These are phyloP conservation scores for Cantharis rufa DNA, from an alignment of 2,888 invertebrate genomes.

Conservation along the genomic window DNA sequence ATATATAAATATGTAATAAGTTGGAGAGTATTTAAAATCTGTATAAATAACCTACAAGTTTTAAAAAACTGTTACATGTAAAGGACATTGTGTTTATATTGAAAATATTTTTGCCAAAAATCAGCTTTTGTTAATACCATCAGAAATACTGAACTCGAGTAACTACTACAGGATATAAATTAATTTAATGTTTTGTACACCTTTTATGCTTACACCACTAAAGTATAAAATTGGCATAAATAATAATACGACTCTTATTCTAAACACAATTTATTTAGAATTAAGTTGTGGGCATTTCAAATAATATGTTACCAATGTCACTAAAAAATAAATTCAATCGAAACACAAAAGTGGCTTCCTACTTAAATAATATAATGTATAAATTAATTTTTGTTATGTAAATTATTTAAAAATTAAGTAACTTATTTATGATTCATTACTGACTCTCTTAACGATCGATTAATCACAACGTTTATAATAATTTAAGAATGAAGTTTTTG, in stretches of 20 bases:
- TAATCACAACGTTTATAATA: background rate
- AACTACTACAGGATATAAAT: slow-evolving; percentile 1
- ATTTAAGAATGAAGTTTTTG: background rate
- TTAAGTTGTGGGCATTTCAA: background rate
- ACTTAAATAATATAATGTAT: background rate
- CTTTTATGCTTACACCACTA: background rate
- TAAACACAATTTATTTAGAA: background rate
- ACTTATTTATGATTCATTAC: background rate
- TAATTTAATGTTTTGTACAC: background rate
- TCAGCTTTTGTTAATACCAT: slow-evolving; percentile 15
- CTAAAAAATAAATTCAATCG: background rate
- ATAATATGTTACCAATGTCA: background rate
- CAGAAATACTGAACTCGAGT: slow-evolving; percentile 13
- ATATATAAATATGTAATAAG: slow-evolving; percentile 29
- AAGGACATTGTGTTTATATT: background rate
- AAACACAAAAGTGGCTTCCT: background rate
- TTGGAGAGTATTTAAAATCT: slow-evolving; percentile 22
- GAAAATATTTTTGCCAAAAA: slow-evolving; percentile 1
- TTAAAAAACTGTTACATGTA: background rate
- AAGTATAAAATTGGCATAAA: background rate
- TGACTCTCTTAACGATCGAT: background rate
- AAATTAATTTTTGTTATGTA: background rate
- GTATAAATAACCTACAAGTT: slow-evolving; percentile 11
- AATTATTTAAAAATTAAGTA: background rate
- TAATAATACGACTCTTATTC: background rate